Percentiles rank a stretch among this genome's conserved stretches.
Evolutionary conservation across 2,113 vertebrate species (phyloP).

Genomic region (Calcarius ornatus): DNA sequence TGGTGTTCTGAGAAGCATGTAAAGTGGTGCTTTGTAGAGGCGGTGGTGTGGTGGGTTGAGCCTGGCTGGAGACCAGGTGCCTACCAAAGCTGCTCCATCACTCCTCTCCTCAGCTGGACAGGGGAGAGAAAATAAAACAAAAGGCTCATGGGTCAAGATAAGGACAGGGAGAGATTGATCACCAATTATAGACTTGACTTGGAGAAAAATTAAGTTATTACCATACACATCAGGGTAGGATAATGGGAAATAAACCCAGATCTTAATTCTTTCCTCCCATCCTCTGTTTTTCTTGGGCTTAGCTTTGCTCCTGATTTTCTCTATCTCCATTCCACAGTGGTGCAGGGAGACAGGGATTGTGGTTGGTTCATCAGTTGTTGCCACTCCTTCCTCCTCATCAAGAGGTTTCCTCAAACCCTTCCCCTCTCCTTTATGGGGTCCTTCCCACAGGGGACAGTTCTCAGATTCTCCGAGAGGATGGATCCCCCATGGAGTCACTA

Average conservation of each 20-base stretch:
- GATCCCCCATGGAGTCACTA: not conserved
- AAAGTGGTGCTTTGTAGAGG: slow-evolving; percentile 58
- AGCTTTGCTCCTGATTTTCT: not conserved
- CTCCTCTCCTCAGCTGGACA: not conserved
- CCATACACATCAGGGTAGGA: not conserved
- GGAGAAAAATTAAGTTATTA: not conserved
- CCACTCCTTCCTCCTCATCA: not conserved
- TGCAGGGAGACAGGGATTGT: not conserved
- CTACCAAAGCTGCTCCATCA: not conserved
- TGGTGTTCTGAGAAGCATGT: slow-evolving; percentile 37
- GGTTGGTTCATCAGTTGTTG: not conserved
- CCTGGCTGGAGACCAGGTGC: not conserved
- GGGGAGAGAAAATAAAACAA: not conserved
- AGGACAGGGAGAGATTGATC: not conserved
- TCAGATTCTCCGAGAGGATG: not conserved
- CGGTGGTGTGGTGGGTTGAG: not conserved
- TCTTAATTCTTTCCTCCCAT: not conserved
- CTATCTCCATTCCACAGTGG: not conserved
- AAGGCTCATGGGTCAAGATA: not conserved
- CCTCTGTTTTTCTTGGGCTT: not conserved
- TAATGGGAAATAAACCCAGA: not conserved
- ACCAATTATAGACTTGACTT: not conserved
- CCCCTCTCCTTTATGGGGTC: not conserved
- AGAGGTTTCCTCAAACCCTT: not conserved
- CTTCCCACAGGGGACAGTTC: not conserved